phyloP scores from a whole-genome alignment of 2,888 invertebrate genomes.

The Fragum whitleyi region DNA sequence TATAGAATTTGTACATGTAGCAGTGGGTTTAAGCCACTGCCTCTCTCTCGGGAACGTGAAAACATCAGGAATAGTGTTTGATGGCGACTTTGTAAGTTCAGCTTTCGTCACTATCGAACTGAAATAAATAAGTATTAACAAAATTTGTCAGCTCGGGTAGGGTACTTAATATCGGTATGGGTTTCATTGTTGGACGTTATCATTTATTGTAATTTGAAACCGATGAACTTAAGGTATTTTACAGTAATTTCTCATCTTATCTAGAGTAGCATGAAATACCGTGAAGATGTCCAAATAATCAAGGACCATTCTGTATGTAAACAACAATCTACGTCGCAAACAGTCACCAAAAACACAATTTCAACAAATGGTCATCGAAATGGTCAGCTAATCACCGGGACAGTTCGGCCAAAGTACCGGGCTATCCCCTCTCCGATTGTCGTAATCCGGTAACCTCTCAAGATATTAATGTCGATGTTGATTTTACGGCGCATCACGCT shows the following conservation, averaged over 20 bases:
- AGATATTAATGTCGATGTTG: constrained; percentile 16
- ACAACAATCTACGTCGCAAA: neutral
- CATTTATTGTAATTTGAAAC: constrained; percentile 2
- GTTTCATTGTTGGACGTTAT: too few species aligned
- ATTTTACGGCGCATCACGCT: constrained; percentile 10
- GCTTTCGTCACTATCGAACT: too few species aligned
- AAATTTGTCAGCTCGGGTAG: too few species aligned
- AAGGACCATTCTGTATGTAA: constrained; percentile 5
- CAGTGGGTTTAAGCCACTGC: too few species aligned
- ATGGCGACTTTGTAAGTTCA: too few species aligned
- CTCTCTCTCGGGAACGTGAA: too few species aligned
- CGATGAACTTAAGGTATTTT: constrained; percentile 1
- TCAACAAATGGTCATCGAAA: constrained; percentile 8
- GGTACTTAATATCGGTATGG: too few species aligned
- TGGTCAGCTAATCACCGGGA: constrained; percentile 10
- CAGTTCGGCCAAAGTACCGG: constrained; percentile 6
- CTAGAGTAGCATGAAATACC: constrained; percentile 2
- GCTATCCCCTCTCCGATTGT: constrained; percentile 3
- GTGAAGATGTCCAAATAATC: constrained; percentile 9
- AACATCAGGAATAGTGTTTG: too few species aligned
- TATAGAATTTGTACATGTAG: too few species aligned
- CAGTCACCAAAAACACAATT: constrained; percentile 8
- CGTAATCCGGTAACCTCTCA: constrained; percentile 8
- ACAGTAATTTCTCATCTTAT: constrained; percentile 8
- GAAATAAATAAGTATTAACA: too few species aligned